These are phyloP conservation scores for Zoanthus gigantus DNA, from an alignment of 92 coral and sea anemone species.

Conservation along the genomic window DNA sequence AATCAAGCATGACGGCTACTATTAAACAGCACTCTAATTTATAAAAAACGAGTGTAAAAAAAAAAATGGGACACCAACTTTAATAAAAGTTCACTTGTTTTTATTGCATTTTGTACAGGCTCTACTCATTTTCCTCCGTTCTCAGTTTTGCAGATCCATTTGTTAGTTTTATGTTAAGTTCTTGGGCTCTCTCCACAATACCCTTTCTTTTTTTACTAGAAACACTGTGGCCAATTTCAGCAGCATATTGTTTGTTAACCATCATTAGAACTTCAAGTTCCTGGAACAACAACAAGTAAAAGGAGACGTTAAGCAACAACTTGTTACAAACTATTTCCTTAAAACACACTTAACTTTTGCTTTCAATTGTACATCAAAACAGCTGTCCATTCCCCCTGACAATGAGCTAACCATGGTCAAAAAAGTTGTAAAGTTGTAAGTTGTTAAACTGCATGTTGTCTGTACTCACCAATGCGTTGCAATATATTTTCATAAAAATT, in stretches of 20 bases:
- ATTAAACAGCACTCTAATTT: no score
- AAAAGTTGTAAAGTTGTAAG: no score
- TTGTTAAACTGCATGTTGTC: no score
- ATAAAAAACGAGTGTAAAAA: no score
- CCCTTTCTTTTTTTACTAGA: constrained; percentile 93
- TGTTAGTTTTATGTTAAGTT: constrained; percentile 91
- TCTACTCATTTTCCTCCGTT: constrained; percentile 98
- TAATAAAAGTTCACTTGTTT: constrained; percentile 29
- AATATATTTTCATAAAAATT: no score
- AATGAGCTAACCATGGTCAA: no score
- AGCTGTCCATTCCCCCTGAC: no score
- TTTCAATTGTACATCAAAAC: no score
- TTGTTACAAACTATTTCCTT: no score
- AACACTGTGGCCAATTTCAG: constrained; percentile 97
- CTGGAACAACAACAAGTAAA: constrained; percentile 46
- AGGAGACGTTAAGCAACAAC: neutral
- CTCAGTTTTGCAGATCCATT: constrained; percentile 95
- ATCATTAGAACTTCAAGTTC: constrained; percentile 96
- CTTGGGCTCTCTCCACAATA: constrained; percentile 97
- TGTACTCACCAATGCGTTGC: no score
- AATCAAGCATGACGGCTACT: no score
- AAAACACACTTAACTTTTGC: no score
- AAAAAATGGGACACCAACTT: neutral
- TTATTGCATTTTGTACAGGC: constrained; percentile 39
- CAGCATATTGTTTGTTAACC: constrained; percentile 96